Percentiles rank a stretch among this genome's conserved stretches.
Conservation (phyloP, 2,113 vertebrate genomes). For the Petrocephalus microphthalmus region DNA sequence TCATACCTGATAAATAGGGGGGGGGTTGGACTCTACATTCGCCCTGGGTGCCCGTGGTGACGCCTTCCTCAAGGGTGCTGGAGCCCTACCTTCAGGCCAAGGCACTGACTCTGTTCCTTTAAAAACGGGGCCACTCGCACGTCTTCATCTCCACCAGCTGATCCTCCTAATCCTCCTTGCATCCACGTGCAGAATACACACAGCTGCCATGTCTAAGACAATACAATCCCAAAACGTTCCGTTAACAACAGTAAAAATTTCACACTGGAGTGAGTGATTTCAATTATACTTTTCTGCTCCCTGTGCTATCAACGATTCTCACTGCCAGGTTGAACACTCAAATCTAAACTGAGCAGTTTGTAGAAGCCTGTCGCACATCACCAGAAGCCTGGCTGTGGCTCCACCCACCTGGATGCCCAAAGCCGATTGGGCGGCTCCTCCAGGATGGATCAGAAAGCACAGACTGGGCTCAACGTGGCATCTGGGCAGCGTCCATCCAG, state of each 20-base stretch:
- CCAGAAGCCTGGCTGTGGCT: background rate
- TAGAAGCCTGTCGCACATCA: background rate
- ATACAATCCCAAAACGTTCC: background rate
- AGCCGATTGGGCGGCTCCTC: background rate
- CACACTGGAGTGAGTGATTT: background rate
- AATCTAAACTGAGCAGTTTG: background rate
- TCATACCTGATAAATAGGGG: background rate
- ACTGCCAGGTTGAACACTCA: background rate
- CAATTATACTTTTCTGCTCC: background rate
- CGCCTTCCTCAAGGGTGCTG: too few species aligned
- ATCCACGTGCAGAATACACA: background rate
- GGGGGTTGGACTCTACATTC: background rate
- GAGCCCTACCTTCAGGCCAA: background rate
- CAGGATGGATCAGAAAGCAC: background rate
- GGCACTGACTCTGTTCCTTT: background rate
- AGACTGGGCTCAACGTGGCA: background rate
- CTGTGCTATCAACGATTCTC: background rate
- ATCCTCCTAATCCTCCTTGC: background rate
- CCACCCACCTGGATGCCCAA: background rate
- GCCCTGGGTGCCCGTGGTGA: too few species aligned
- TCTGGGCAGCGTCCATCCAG: background rate
- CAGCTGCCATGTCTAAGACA: background rate
- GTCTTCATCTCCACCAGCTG: background rate
- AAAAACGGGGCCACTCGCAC: background rate
- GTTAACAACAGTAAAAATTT: background rate